A percentile compares a stretch with the other conserved stretches of the same genome.
Conservation (phyloP, 2,797 vertebrate species). For the Amphiprion clarkii region DNA sequence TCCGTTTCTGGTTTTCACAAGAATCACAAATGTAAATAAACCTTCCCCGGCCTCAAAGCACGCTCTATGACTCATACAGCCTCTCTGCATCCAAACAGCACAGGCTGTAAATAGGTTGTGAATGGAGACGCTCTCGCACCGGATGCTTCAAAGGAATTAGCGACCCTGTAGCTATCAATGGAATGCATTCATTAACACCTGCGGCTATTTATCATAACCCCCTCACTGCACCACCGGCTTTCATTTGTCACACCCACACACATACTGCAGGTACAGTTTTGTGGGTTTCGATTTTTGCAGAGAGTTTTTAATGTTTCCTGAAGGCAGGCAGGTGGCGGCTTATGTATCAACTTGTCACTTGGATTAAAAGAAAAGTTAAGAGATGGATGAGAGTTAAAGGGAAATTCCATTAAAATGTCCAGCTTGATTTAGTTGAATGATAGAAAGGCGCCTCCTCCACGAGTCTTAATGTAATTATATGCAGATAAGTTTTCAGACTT, state of each 20-base stretch:
- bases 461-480: slow-evolving; percentile 22
- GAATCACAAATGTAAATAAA: neutral
- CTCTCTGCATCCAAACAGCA: neutral
- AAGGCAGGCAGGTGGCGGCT: slow-evolving; percentile 14
- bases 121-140: neutral
- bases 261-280: neutral
- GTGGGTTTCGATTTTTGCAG: neutral
- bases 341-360: slow-evolving; percentile 24
- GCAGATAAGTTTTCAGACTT: slow-evolving; percentile 33
- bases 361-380: slow-evolving; percentile 27
- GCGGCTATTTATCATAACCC: neutral
- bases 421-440: slow-evolving; percentile 48
- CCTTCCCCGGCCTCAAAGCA: neutral
- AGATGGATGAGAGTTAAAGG: slow-evolving; percentile 42
- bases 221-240: neutral
- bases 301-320: neutral
- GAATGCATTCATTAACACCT: slow-evolving; percentile 14
- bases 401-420: slow-evolving; percentile 48
- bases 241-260: neutral
- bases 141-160: slow-evolving; percentile 25
- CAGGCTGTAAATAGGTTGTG: slow-evolving; percentile 5
- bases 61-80: neutral
- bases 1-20: neutral
- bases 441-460: neutral
- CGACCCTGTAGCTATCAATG: neutral